Conservation (phyloP, 1,140 invertebrate species). For the Panulirus ornatus region DNA sequence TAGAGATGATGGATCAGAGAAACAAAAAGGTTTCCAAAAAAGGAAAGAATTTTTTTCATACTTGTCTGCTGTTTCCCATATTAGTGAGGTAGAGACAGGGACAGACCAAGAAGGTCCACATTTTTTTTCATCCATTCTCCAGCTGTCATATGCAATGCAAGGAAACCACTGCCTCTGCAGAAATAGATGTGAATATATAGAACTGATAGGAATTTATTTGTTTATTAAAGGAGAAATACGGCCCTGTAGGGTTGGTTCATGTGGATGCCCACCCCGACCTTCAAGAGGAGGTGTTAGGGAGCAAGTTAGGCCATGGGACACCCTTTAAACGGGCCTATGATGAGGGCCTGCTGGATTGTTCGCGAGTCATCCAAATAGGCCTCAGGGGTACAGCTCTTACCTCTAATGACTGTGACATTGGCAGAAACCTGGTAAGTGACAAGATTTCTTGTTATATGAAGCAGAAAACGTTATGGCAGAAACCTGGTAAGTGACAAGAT, state of each 20-base stretch:
- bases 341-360: slow-evolving; percentile 39
- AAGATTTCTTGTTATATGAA: too few species aligned
- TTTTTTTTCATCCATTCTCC: too few species aligned
- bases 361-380: slow-evolving; percentile 48
- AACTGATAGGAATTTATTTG: background rate
- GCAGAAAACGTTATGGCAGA: too few species aligned
- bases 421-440: slow-evolving; percentile 30
- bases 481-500: background rate
- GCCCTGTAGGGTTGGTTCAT: slow-evolving; percentile 47
- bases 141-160: too few species aligned
- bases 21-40: too few species aligned
- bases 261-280: slow-evolving; percentile 60
- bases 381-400: slow-evolving; percentile 42
- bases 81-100: too few species aligned
- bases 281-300: slow-evolving; percentile 33
- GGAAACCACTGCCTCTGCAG: background rate
- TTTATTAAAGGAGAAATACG: slow-evolving; percentile 62
- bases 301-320: slow-evolving; percentile 31
- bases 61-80: too few species aligned
- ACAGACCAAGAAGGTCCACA: too few species aligned
- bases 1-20: too few species aligned
- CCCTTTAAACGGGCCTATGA: slow-evolving; percentile 55
- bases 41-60: too few species aligned
- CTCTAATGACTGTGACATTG: slow-evolving; percentile 48
- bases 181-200: background rate